Evolutionary conservation across 2,113 vertebrate species (phyloP).

Genomic region (Bolborhynchus lineola): DNA sequence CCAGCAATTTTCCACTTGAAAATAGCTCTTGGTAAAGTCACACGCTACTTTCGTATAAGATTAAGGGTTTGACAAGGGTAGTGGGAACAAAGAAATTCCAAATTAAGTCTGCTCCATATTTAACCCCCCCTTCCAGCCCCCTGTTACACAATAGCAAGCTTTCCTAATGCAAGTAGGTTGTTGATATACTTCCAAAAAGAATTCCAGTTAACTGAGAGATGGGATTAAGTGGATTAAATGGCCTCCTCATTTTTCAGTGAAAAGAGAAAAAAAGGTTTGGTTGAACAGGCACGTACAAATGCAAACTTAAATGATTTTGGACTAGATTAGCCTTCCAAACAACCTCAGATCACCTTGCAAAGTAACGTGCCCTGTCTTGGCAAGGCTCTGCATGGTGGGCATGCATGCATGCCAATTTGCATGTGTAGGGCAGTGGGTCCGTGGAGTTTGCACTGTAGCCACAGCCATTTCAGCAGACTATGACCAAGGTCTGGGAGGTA

Average conservation of each 20-base stretch:
- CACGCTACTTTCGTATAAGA: slow-evolving; percentile 37
- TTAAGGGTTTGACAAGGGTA: slow-evolving; percentile 37
- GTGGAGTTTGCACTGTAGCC: accelerated
- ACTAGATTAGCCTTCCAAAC: not conserved
- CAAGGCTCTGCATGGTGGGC: accelerated
- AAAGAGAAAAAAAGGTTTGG: not conserved
- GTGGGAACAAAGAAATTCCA: slow-evolving; percentile 56
- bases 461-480: not conserved
- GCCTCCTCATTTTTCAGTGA: not conserved
- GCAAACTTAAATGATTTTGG: not conserved
- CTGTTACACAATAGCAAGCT: slow-evolving; percentile 30
- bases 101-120: not conserved
- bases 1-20: slow-evolving; percentile 30
- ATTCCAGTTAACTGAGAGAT: slow-evolving; percentile 41
- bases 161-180: slow-evolving; percentile 1
- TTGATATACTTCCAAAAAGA: slow-evolving; percentile 41
- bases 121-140: not conserved
- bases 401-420: accelerated
- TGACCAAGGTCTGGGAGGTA: accelerated
- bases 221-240: slow-evolving; percentile 50
- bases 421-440: accelerated
- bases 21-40: slow-evolving; percentile 24
- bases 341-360: not conserved
- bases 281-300: not conserved
- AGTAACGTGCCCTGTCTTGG: not conserved